Evolutionary conservation across 2,113 vertebrate species (phyloP).

Genomic region (Alligator mississippiensis): DNA sequence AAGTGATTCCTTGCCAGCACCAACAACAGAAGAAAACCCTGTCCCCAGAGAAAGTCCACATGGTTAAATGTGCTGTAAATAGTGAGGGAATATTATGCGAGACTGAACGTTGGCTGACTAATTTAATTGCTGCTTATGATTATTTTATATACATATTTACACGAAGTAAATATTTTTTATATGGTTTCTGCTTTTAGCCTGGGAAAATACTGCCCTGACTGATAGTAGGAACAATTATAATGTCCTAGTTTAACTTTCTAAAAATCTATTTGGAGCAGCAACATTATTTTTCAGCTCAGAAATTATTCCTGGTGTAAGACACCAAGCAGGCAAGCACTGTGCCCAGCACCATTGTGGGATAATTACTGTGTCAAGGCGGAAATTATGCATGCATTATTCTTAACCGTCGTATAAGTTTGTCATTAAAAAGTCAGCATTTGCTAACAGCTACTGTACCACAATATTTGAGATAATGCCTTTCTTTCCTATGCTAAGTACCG

Average conservation of each 20-base stretch:
- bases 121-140: slow-evolving; percentile 59
- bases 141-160: slow-evolving; percentile 69
- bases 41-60: slow-evolving; percentile 11
- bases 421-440: background rate
- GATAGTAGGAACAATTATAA: slow-evolving; percentile 50
- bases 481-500: background rate
- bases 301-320: background rate
- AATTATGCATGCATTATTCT: background rate
- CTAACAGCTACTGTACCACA: background rate
- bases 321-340: background rate
- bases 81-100: slow-evolving; percentile 15
- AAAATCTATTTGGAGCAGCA: slow-evolving; percentile 21
- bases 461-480: background rate
- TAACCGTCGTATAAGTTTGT: background rate
- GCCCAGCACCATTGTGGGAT: background rate
- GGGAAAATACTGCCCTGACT: slow-evolving; percentile 47
- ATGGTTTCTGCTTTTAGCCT: slow-evolving; percentile 49
- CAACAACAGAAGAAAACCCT: background rate
- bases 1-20: background rate
- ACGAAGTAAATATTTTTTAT: slow-evolving; percentile 68
- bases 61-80: slow-evolving; percentile 67
- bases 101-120: slow-evolving; percentile 54
- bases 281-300: background rate
- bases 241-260: slow-evolving; percentile 62
- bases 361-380: background rate